phyloP scores from a whole-genome alignment of 2,888 invertebrate species.

The Acrocera orbiculus region DNA sequence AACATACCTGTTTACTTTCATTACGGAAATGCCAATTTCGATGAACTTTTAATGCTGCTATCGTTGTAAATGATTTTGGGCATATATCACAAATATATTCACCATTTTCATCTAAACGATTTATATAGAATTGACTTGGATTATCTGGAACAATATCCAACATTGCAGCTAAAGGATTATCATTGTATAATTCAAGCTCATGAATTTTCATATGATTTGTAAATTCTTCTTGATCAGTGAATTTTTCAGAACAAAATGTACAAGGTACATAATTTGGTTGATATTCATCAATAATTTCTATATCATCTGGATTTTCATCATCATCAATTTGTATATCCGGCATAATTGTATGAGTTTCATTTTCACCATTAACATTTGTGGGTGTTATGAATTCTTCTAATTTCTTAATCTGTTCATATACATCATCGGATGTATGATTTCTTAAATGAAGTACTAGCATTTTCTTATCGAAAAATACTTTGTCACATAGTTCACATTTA shows the following conservation, averaged over 20 bases:
- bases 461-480: constrained; percentile 28
- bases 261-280: constrained; percentile 25
- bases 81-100: constrained; percentile 32
- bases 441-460: constrained; percentile 27
- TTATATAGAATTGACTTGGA: constrained; percentile 27
- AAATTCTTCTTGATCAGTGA: constrained; percentile 28
- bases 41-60: constrained; percentile 32
- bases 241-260: constrained; percentile 27
- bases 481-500: constrained; percentile 27
- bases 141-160: constrained; percentile 29
- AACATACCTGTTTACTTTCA: constrained; percentile 32
- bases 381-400: background rate
- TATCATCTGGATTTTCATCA: constrained; percentile 5
- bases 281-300: constrained; percentile 19
- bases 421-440: constrained; percentile 10
- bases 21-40: constrained; percentile 34
- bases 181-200: constrained; percentile 27
- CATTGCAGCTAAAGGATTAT: constrained; percentile 29
- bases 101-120: constrained; percentile 28
- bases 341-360: constrained; percentile 3
- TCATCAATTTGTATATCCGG: background rate
- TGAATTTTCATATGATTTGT: constrained; percentile 29
- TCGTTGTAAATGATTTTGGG: constrained; percentile 28
- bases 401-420: background rate
- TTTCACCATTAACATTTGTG: constrained; percentile 12